Conservation (phyloP, 2,888 invertebrate genomes). For the Sympetrum striolatum region DNA sequence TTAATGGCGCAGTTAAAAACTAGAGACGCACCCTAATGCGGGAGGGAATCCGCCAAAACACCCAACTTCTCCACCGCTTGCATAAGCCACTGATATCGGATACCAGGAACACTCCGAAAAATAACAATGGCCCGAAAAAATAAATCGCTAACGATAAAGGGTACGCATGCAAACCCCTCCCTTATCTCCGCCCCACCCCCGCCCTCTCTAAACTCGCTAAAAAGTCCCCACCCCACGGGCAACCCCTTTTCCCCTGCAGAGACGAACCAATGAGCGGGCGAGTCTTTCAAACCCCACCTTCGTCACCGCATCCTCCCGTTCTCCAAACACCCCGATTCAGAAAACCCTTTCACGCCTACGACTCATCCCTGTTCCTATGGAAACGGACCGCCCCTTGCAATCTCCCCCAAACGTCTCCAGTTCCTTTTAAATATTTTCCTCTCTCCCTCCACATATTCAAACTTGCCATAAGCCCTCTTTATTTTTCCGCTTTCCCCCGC, state of each 20-base stretch:
- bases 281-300: constrained; percentile 5
- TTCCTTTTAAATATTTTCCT: constrained; percentile 9
- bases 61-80: not conserved
- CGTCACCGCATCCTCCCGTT: not conserved
- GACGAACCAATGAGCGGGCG: constrained; percentile 25
- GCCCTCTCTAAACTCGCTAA: constrained; percentile 22
- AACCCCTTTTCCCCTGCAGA: constrained; percentile 15
- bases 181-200: not conserved
- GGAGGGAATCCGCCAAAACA: not conserved
- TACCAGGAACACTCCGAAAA: not conserved
- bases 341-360: constrained; percentile 32
- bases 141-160: not conserved
- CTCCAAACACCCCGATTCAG: constrained; percentile 12
- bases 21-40: not conserved
- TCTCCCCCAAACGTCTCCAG: not conserved
- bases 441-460: constrained; percentile 5
- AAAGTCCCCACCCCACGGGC: not conserved
- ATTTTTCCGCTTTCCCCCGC: not conserved
- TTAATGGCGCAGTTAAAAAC: not conserved
- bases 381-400: constrained; percentile 30
- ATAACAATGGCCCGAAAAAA: not conserved
- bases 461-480: not conserved
- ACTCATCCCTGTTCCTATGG: constrained; percentile 16
- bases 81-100: not conserved
- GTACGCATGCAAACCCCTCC: not conserved